Percentiles rank a stretch among this genome's conserved stretches.
Evolutionary conservation across 2,888 invertebrate species (phyloP).

Genomic region (Phania funesta): DNA sequence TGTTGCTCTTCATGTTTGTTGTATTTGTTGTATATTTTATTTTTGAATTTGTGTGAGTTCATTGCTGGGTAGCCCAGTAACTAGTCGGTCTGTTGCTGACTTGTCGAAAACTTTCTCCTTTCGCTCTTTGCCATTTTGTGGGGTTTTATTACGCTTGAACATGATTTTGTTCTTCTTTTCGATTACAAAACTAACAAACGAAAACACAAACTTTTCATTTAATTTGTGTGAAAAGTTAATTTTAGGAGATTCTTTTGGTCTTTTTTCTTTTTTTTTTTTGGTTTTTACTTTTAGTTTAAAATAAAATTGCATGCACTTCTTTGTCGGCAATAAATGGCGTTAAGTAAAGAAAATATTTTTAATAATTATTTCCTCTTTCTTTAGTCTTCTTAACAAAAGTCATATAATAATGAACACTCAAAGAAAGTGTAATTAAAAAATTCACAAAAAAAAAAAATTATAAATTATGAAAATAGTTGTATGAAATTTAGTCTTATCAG

Average conservation of each 20-base stretch:
- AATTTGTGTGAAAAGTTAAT: slow-evolving; percentile 67
- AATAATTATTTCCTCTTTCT: too few relatives aligned
- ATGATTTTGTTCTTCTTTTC: slow-evolving; percentile 6
- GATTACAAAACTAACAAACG: slow-evolving; percentile 41
- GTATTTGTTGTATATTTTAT: not conserved
- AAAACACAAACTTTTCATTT: slow-evolving; percentile 58
- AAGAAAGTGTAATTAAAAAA: slow-evolving; percentile 43
- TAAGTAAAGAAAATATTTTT: slow-evolving; percentile 51
- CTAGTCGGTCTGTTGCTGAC: slow-evolving; percentile 60
- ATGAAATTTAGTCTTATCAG: not conserved
- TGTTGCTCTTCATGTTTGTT: not conserved
- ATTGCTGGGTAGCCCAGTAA: slow-evolving; percentile 35
- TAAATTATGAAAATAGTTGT: not conserved
- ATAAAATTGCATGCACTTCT: slow-evolving; percentile 8
- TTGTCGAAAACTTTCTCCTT: slow-evolving; percentile 63
- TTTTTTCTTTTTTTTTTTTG: not conserved
- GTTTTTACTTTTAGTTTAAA: too few relatives aligned
- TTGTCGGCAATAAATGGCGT: slow-evolving; percentile 34
- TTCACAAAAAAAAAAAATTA: not conserved
- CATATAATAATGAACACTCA: slow-evolving; percentile 19
- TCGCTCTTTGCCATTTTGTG: not conserved
- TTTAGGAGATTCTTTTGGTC: slow-evolving; percentile 48
- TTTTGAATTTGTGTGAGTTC: slow-evolving; percentile 22
- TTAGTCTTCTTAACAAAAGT: slow-evolving; percentile 9
- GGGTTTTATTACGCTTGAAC: slow-evolving; percentile 15